Conservation (phyloP, 2,797 vertebrate species). For the Gadopsis marmoratus region DNA sequence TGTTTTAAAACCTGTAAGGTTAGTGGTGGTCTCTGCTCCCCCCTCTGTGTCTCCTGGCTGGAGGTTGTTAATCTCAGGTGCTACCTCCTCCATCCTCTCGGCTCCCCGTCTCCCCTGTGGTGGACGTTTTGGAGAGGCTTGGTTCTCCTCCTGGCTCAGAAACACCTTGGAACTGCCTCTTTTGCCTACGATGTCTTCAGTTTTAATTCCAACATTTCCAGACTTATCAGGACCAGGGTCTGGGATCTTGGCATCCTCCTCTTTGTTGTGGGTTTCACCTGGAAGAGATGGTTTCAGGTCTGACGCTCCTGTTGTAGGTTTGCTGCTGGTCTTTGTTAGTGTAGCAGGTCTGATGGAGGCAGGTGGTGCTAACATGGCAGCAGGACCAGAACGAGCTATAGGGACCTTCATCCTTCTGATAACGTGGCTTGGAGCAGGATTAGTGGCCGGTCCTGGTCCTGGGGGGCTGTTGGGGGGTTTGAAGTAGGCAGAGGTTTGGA, state of each 20-base stretch:
- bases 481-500: too few species aligned
- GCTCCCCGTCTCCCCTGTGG: not conserved
- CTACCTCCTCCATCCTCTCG: not conserved
- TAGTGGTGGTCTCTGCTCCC: not conserved
- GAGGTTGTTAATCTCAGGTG: not conserved
- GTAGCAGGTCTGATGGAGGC: not conserved
- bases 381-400: not conserved
- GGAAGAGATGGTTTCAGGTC: not conserved
- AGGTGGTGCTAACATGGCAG: not conserved
- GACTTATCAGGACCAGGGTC: not conserved
- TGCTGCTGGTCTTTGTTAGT: not conserved
- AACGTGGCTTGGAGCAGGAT: not conserved
- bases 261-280: not conserved
- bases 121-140: not conserved
- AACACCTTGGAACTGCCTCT: not conserved
- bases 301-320: not conserved
- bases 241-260: rapidly evolving
- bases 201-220: not conserved
- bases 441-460: not conserved
- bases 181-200: not conserved
- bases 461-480: not conserved
- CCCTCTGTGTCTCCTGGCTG: not conserved
- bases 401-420: not conserved
- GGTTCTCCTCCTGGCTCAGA: slow-evolving; percentile 7
- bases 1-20: not conserved